Evolutionary conservation across 1,140 invertebrate genomes (phyloP).

Genomic region (Parasteatoda tepidariorum): DNA sequence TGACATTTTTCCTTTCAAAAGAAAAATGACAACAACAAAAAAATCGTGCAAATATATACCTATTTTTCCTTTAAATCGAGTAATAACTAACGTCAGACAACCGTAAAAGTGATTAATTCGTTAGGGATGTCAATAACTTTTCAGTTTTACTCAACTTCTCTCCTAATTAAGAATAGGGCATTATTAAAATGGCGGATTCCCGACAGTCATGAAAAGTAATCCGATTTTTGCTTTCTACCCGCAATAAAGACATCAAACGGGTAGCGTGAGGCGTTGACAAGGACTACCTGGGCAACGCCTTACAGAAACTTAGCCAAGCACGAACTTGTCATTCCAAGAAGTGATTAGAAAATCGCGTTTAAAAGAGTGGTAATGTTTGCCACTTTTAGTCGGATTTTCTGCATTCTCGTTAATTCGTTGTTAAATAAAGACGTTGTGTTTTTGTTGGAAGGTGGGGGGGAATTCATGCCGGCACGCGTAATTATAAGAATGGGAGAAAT

Average conservation of each 20-base stretch:
- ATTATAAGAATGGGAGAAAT: no score
- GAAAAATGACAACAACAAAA: no score
- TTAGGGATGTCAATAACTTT: background rate
- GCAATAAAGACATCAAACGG: conserved; percentile 28
- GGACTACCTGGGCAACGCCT: conserved; percentile 15
- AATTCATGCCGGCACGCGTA: no score
- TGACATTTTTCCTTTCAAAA: no score
- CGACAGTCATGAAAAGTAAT: background rate
- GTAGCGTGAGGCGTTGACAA: conserved; percentile 29
- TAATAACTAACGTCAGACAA: no score
- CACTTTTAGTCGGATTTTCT: background rate
- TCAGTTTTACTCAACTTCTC: background rate
- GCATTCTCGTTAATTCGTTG: conserved; percentile 9
- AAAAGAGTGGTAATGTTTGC: background rate
- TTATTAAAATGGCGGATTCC: background rate
- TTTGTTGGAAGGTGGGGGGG: no score
- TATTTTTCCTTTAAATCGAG: no score
- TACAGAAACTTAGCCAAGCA: conserved; percentile 15
- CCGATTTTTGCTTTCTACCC: background rate
- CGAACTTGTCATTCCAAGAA: conserved; percentile 33
- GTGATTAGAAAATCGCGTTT: conserved; percentile 43
- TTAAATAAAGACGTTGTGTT: conserved; percentile 15
- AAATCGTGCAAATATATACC: no score
- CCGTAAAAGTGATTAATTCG: background rate
- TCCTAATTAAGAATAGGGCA: background rate